phyloP scores from a whole-genome alignment of 2,888 invertebrate genomes.

The Caenorhabditis drosophilae region DNA sequence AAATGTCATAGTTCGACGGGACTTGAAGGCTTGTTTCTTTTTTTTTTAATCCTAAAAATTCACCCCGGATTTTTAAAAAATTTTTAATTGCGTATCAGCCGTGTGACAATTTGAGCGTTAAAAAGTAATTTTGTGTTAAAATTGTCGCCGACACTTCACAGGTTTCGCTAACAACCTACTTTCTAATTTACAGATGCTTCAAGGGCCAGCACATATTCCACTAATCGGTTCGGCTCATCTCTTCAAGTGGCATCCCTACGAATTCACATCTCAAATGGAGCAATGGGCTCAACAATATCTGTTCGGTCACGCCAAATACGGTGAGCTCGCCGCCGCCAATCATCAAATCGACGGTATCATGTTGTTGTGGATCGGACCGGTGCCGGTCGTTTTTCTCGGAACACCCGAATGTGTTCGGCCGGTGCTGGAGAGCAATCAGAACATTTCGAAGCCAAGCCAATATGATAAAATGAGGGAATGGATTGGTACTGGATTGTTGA shows the following conservation, averaged over 20 bases:
- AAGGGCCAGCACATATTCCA: slow-evolving; percentile 46
- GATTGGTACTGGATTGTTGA: slow-evolving; percentile 72
- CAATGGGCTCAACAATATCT: slow-evolving; percentile 41
- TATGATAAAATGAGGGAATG: slow-evolving; percentile 71
- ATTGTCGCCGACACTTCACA: too few species aligned
- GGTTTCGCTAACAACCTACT: too few species aligned
- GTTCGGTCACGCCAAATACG: slow-evolving; percentile 14
- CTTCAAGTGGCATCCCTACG: slow-evolving; percentile 47
- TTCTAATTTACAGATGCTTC: background rate
- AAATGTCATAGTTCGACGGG: background rate
- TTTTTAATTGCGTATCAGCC: background rate
- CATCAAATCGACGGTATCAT: slow-evolving; percentile 27
- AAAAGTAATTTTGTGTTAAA: too few species aligned
- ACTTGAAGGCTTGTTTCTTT: too few species aligned
- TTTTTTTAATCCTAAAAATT: too few species aligned
- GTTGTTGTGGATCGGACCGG: slow-evolving; percentile 47
- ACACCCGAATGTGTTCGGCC: slow-evolving; percentile 42
- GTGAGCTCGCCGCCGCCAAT: slow-evolving; percentile 19
- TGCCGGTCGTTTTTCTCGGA: slow-evolving; percentile 44
- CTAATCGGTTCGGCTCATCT: slow-evolving; percentile 47
- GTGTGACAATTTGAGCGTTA: background rate
- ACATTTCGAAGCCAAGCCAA: slow-evolving; percentile 69
- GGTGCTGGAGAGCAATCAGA: slow-evolving; percentile 43
- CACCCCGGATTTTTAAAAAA: too few species aligned
- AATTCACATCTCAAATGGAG: slow-evolving; percentile 45